Conservation (phyloP, 1,140 invertebrate species). For the Pseudomyrmex sp. region DNA sequence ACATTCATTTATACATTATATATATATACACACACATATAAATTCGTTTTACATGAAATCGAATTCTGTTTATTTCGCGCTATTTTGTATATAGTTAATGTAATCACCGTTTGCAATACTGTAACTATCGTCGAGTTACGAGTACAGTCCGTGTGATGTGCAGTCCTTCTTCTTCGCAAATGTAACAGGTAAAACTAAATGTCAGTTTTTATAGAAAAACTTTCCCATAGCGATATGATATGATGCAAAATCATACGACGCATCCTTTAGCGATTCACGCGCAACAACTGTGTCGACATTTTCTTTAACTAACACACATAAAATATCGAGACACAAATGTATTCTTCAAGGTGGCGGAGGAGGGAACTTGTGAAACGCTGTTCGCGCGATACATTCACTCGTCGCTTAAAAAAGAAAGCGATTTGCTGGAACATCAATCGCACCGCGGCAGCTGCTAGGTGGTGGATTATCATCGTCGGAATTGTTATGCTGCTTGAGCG, state of each 20-base stretch:
- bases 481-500: conserved; percentile 72
- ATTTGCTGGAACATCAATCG: conserved; percentile 73
- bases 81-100: not conserved
- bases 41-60: conserved; percentile 28
- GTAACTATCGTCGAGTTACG: conserved; percentile 22
- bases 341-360: not conserved
- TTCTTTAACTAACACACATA: conserved; percentile 15
- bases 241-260: conserved; percentile 41
- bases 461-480: conserved; percentile 81
- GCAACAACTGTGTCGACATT: not conserved
- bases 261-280: not conserved
- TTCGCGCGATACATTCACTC: conserved; percentile 1
- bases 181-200: conserved; percentile 30
- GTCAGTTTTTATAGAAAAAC: conserved; percentile 6
- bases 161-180: not conserved
- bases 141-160: not conserved
- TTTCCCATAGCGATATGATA: conserved; percentile 28
- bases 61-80: not conserved
- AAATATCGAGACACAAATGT: conserved; percentile 33
- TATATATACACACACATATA: conserved; percentile 13
- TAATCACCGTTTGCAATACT: not conserved
- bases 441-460: conserved; percentile 78
- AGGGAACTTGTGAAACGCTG: not conserved
- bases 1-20: conserved; percentile 31
- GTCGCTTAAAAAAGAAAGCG: conserved; percentile 70